These are phyloP conservation scores for Myiothlypis chrysogaster DNA, from an alignment of 2,797 vertebrate genomes.

Conservation along the genomic window DNA sequence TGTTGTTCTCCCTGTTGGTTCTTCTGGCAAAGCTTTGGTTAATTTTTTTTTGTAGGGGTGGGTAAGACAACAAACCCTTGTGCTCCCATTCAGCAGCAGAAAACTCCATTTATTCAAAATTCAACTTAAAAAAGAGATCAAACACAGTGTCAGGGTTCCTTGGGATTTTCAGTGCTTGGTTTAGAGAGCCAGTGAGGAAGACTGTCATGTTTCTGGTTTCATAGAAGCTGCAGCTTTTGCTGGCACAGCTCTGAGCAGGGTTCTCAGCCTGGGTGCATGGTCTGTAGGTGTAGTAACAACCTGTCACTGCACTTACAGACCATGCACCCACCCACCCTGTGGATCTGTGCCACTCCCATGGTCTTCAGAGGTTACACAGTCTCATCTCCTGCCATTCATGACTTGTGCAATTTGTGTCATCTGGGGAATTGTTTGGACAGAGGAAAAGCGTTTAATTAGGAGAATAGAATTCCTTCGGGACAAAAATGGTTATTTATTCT, in stretches of 20 bases:
- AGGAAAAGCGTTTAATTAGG: constrained; percentile 37
- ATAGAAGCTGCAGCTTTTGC: not conserved
- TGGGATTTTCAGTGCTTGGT: not conserved
- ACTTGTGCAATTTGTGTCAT: not conserved
- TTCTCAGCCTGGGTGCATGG: not conserved
- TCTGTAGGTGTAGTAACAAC: not conserved
- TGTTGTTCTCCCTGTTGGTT: not conserved
- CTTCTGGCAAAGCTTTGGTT: not conserved
- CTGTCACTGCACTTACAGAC: not conserved
- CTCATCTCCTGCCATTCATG: not conserved
- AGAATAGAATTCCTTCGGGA: not conserved
- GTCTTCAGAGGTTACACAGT: not conserved
- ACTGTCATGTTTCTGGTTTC: not conserved
- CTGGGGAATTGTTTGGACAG: not conserved
- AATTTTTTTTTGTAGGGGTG: not conserved
- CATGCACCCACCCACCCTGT: not conserved
- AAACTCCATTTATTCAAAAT: not conserved
- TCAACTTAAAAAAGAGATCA: not conserved
- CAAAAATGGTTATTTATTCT: not conserved
- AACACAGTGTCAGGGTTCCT: not conserved
- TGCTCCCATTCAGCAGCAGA: not conserved
- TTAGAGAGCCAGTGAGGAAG: not conserved
- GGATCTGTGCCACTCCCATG: not conserved
- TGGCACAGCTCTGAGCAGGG: not conserved
- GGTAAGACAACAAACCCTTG: not conserved